Base-by-base conservation (phyloP, 2,797 vertebrate genomes). In the Psittacula echo region DNA sequence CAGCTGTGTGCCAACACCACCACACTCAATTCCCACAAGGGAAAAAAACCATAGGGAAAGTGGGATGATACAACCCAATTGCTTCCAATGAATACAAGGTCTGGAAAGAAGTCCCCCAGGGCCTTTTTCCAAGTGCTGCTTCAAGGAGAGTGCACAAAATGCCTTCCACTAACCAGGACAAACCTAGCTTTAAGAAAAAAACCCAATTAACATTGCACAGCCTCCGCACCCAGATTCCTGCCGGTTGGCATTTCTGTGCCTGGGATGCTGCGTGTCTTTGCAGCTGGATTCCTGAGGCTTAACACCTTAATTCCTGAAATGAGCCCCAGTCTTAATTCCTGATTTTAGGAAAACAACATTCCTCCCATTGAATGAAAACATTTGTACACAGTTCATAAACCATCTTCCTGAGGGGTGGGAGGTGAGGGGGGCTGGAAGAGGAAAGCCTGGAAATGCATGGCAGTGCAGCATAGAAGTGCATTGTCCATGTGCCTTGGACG, bases 311-410 rank as follows among this genome's bases (percentile, higher is more conserved):
- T 96, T 97, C 96, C 97, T 95, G 87, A 94, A 95, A 81, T 92
- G 91, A 96, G 95, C 95, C 96, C 96, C 94, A 90, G 84, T 87
- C 90, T 95, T 95, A 91, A 96, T 95, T 95, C 95, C 89, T 11
- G 77, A 94, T 95, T 97, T 97, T 96, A 97, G 95, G 96, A 97
- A 98, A 98, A 98, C 93, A 97, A 97, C 97, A 94, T 97, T 97
- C 93, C 95, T 97, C 70, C 97, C 95, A 87, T 84, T 95, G 89
- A 95, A 95, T 95, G 94, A 96, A 97, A 96, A 97, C 95, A 79
- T 95, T 94, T 95, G 87, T 95, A 95, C 96, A 92, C 97, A 98
- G 96, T 97, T 87, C 97, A 97, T 98, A 97, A 98, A 98, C 97
- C 95, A 97, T 98, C 96, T 97, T 95, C 95, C 94, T 91, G 84